Conservation (phyloP, 2,888 invertebrate species). For the Coelopa pilipes region DNA sequence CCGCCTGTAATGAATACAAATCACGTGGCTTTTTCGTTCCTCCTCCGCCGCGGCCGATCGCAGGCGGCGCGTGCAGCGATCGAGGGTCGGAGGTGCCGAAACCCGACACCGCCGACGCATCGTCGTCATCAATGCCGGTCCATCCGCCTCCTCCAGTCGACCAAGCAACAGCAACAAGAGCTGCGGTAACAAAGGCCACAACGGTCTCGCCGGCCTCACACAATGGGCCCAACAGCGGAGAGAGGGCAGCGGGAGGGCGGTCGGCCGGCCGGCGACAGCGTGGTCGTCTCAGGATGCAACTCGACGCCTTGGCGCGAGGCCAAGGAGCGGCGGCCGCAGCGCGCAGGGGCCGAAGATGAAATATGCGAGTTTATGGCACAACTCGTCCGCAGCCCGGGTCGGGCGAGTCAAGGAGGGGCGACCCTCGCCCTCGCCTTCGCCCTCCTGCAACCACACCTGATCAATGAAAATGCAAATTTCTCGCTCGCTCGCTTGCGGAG, state of each 20-base stretch:
- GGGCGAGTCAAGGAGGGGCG: too few species aligned
- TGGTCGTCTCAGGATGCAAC: constrained; percentile 12
- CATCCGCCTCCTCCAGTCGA: neutral
- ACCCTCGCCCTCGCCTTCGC: too few species aligned
- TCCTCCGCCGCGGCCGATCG: constrained; percentile 27
- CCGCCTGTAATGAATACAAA: constrained; percentile 48
- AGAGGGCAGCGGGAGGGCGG: constrained; percentile 17
- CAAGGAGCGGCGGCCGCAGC: neutral
- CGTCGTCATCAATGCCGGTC: constrained; percentile 18
- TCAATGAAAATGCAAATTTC: constrained; percentile 40
- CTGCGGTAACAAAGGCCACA: neutral
- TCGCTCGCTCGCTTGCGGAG: constrained; percentile 22
- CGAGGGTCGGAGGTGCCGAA: constrained; percentile 10
- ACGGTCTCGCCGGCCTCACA: too few species aligned
- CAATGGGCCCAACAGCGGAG: neutral
- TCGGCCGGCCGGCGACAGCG: constrained; percentile 14
- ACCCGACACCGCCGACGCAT: constrained; percentile 27
- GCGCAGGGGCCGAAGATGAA: constrained; percentile 14
- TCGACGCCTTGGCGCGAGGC: constrained; percentile 9
- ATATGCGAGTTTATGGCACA: constrained; percentile 22
- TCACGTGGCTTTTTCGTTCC: constrained; percentile 48
- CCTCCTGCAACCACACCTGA: constrained; percentile 38
- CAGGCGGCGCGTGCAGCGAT: neutral
- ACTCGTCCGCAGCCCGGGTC: neutral
- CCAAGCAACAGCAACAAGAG: neutral